Base-by-base conservation (phyloP, 2,113 vertebrate genomes). In the Trogon surrucura region DNA sequence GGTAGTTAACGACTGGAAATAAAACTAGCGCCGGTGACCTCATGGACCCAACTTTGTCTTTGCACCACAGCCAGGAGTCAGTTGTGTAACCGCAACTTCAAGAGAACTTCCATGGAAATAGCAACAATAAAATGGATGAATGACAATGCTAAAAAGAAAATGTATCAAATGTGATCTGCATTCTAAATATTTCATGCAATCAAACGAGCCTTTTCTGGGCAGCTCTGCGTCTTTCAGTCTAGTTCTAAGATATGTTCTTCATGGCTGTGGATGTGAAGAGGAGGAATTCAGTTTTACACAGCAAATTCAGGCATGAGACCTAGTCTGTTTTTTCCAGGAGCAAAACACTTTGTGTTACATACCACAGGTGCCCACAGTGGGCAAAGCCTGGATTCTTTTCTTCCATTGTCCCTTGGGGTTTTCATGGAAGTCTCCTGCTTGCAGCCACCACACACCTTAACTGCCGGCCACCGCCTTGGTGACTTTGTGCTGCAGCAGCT, bases 391-490 rank as follows among this genome's bases (percentile, higher is more conserved):
- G 48, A 54, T 57, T 6, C 25, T 1, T 3, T 21, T 8, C 16
- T 18, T 27, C 61, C 58, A 2, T 6, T 9, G 9, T 0, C 56
- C 38, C 30, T 3, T 0, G 8, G 8, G 50, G 6, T 6, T 41
- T 34, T 4, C 45, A 4, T 4, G 32, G 48, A 16, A 17, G 16
- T 15, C 6, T 36, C 29, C 26, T 25, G 19, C 65, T 10, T 15
- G 21, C 23, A 64, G 66, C 10, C 30, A 20, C 17, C 0, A 0
- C 1, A 0, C 6, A 32, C 22, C 29, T 9, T 5, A 32, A 12
- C 20, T 26, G 50, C 27, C 54, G n/a, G 25, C 53, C 53, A 7
- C 23, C 38, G 2, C 64, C 53, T 26, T 0, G 1, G 20, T 22
- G 34, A 10, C 54, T 51, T 6, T 0, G 1, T 32, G 51, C 58